Evolutionary conservation across 2,888 invertebrate species (phyloP).

Genomic region (Ectropis crepuscularia): DNA sequence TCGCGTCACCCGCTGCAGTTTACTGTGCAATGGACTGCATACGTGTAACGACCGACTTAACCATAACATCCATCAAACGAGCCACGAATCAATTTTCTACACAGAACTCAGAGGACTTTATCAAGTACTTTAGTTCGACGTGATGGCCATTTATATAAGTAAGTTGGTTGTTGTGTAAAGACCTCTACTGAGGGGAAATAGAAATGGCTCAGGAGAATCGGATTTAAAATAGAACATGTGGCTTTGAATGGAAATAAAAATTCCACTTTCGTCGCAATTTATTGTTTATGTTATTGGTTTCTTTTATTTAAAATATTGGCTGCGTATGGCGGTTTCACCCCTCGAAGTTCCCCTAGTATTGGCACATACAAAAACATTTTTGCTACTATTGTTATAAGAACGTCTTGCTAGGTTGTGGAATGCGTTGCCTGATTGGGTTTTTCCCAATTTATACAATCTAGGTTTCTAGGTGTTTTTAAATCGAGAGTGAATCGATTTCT

Average conservation of each 20-base stretch:
- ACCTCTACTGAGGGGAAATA: slow-evolving; percentile 3
- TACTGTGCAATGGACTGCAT: slow-evolving; percentile 23
- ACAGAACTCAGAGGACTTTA: not conserved
- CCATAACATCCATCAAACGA: no score
- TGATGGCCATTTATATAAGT: not conserved
- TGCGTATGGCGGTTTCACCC: no score
- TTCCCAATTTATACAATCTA: no score
- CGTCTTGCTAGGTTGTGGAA: no score
- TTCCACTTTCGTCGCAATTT: not conserved
- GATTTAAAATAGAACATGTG: slow-evolving; percentile 11
- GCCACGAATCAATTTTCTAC: not conserved
- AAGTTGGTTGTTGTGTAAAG: not conserved
- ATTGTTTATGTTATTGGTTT: no score
- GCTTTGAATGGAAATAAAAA: not conserved
- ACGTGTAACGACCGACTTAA: slow-evolving; percentile 6
- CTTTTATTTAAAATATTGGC: no score
- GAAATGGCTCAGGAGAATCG: slow-evolving; percentile 14
- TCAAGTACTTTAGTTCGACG: not conserved
- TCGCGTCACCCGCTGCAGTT: not conserved
- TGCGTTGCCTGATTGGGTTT: no score
- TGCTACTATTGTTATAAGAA: no score
- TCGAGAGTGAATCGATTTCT: no score
- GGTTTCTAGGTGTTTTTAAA: no score
- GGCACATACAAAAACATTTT: no score
- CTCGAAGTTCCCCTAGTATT: no score